Conservation (phyloP, 2,797 vertebrate species). For the Borostomias antarcticus region DNA sequence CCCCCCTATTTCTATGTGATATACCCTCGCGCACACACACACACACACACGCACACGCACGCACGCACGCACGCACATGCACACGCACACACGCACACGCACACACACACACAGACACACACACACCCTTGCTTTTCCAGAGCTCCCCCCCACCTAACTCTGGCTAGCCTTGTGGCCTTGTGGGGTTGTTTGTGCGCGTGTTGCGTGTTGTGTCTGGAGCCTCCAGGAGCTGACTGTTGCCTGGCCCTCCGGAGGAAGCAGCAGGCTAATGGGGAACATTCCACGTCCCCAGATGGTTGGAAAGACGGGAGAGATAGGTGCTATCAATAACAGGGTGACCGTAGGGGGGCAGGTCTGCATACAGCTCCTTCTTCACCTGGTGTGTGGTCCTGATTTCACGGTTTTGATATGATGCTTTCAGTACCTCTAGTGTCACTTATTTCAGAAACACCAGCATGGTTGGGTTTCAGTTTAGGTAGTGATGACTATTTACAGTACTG, state of each 20-base stretch:
- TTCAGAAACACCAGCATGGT: too few relatives aligned
- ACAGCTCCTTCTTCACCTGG: constrained; percentile 1
- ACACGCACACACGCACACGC: neutral
- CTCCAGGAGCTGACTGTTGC: neutral
- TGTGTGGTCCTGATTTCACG: neutral
- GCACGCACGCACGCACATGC: neutral
- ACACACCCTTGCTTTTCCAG: neutral
- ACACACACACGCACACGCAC: neutral
- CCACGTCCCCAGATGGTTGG: constrained; percentile 24
- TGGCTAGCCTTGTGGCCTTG: constrained; percentile 5
- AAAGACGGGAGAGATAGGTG: constrained; percentile 10
- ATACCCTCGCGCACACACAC: constrained; percentile 9
- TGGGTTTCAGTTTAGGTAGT: too few relatives aligned
- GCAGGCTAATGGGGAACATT: constrained; percentile 10
- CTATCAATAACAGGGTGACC: constrained; percentile 13
- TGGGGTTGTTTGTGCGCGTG: constrained; percentile 30
- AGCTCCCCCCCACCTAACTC: neutral
- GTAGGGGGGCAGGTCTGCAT: neutral
- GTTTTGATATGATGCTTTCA: neutral
- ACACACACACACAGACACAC: constrained; percentile 13
- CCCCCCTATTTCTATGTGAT: neutral
- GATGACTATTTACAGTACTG: too few relatives aligned
- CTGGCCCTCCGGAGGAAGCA: constrained; percentile 28
- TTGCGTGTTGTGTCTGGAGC: constrained; percentile 43
- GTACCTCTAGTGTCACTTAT: neutral